Percentiles rank a stretch among this genome's conserved stretches.
These are phyloP conservation scores for Latheticus oryzae DNA, from an alignment of 2,888 invertebrate species.

Conservation along the genomic window DNA sequence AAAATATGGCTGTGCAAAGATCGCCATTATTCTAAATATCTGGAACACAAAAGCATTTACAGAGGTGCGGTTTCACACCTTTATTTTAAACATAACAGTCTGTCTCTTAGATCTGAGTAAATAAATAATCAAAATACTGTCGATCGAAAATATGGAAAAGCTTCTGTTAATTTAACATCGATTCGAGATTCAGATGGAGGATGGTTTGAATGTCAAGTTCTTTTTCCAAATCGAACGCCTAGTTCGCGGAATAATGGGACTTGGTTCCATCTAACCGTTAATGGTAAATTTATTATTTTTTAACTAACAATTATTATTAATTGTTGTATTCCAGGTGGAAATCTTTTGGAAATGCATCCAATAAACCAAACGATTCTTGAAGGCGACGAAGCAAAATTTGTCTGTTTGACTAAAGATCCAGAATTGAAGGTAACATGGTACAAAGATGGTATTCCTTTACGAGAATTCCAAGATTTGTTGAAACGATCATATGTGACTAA, in stretches of 20 bases:
- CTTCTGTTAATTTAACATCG: constrained; percentile 85
- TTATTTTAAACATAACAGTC: too few species aligned
- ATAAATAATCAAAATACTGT: too few species aligned
- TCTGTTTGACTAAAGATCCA: constrained; percentile 83
- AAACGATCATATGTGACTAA: constrained; percentile 73
- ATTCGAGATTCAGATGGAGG: constrained; percentile 91
- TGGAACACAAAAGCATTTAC: too few species aligned
- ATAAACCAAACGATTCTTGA: constrained; percentile 89
- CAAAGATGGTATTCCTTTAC: constrained; percentile 75
- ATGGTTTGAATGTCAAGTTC: constrained; percentile 90
- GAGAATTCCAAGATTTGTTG: constrained; percentile 72
- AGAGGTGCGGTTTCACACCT: too few species aligned
- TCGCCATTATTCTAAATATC: too few species aligned
- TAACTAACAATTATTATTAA: not conserved
- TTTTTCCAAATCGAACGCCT: constrained; percentile 90
- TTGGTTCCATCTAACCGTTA: constrained; percentile 88
- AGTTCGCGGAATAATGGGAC: constrained; percentile 88
- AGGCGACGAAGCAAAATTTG: constrained; percentile 83
- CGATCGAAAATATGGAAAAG: constrained; percentile 72
- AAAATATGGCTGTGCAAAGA: too few species aligned
- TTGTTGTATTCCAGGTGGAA: constrained; percentile 76
- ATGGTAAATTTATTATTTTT: constrained; percentile 76
- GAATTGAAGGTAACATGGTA: constrained; percentile 73
- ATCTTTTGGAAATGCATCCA: constrained; percentile 87
- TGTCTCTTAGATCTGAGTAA: too few species aligned